Evolutionary conservation across 2,797 vertebrate genomes (phyloP).

Genomic region (Lutjanus argentimaculatus): DNA sequence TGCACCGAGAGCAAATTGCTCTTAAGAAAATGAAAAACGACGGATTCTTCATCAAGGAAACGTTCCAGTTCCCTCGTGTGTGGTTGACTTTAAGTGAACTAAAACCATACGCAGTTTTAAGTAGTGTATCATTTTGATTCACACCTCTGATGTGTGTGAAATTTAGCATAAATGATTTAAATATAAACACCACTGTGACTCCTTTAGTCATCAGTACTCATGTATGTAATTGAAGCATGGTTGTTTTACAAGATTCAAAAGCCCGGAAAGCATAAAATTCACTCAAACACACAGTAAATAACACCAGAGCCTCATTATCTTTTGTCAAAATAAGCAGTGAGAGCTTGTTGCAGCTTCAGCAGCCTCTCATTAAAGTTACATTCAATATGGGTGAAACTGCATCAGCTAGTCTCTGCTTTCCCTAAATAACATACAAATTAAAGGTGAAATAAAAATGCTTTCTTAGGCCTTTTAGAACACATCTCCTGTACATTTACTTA

Average conservation of each 20-base stretch:
- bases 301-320: not conserved
- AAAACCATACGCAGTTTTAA: not conserved
- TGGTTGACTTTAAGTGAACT: not conserved
- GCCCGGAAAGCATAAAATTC: not conserved
- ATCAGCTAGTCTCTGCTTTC: no score
- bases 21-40: not conserved
- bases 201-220: not conserved
- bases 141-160: not conserved
- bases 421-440: no score
- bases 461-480: no score
- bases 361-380: not conserved
- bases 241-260: not conserved
- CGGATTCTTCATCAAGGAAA: constrained; percentile 7
- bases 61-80: not conserved
- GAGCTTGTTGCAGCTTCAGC: no score
- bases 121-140: not conserved
- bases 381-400: no score
- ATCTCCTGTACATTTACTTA: no score
- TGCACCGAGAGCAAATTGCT: not conserved
- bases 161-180: not conserved
- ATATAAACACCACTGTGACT: no score
- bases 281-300: not conserved
- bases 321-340: not conserved
- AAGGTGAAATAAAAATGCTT: no score
- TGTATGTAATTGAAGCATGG: not conserved